Base-by-base conservation (phyloP, 1,140 invertebrate genomes). In the Asbolus verrucosus region DNA sequence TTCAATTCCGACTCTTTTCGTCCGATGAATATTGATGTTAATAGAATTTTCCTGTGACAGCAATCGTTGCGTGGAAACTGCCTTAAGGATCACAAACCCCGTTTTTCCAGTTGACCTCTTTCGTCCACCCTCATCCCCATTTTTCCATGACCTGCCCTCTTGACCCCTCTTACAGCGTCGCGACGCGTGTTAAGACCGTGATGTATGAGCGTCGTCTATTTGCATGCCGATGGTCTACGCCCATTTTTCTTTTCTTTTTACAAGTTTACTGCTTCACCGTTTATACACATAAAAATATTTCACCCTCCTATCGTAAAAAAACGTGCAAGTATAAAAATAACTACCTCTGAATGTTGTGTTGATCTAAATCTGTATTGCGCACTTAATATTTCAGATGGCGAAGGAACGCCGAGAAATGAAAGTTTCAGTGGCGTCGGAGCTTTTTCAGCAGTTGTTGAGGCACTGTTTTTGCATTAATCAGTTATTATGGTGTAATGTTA, bases 111-210 rank as follows among this genome's bases (percentile, higher is more conserved):
- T 61, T 68, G 66, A 61, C 66, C 65, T 67, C 66, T 33, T 41
- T 27, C 24, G 65, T 1, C 46, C 43, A 41, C 69, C 63, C 61
- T 16, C 41, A 11, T 14, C 36, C 50, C 65, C 65, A 62, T 60
- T 61, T 62, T 63, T 70, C 59, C 61, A 65, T 39, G 65, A 67
- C 38, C 70, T 50, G 39, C 65, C 65, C 65, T 46, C 24, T 71
- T 62, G 54, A 61, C 65, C 54, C 36, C 18, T 30, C 43, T 50
- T 62, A 39, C 30, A 62, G 30, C 70, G 70, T 65, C 70, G 66
- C 66, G 70, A 72, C 70, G 70, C 67, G 70, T 72, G 66, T 69
- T 72, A 72, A 72, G 70, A 60, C 70, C 19, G 67, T 72, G 70
- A 72, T 72, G 70, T 69, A 72, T 69, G 59, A 39, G 41, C 70